phyloP scores from a whole-genome alignment of 1,140 invertebrate species.

The Ladona fulva region DNA sequence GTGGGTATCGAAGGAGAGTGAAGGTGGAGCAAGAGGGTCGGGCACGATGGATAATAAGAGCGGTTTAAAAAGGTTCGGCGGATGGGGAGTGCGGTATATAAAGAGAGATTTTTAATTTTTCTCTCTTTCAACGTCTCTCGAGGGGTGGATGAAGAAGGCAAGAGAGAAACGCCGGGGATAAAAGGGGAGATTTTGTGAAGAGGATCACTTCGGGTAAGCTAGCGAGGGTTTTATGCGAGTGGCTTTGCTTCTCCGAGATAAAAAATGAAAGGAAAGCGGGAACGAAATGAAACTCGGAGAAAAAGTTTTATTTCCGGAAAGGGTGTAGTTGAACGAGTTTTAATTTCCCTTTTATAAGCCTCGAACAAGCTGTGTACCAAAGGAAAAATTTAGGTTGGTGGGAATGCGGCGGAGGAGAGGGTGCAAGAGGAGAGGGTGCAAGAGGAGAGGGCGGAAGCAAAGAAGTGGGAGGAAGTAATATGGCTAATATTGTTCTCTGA shows the following conservation, averaged over 20 bases:
- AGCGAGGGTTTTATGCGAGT: neutral
- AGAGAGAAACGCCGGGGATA: too few species aligned
- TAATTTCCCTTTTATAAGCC: conserved; percentile 10
- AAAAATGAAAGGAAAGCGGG: neutral
- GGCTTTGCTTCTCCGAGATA: neutral
- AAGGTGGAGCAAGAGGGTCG: too few species aligned
- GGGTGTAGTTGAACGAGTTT: conserved; percentile 4
- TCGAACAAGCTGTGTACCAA: neutral
- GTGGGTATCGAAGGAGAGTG: too few species aligned
- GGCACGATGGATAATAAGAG: too few species aligned
- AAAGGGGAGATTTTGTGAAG: neutral
- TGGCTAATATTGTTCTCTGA: neutral
- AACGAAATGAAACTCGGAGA: conserved; percentile 1
- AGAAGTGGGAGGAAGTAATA: neutral
- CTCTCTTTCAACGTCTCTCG: too few species aligned
- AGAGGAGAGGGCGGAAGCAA: neutral
- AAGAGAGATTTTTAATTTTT: too few species aligned
- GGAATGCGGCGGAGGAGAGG: neutral
- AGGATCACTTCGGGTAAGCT: neutral
- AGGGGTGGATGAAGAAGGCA: too few species aligned
- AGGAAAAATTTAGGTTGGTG: neutral
- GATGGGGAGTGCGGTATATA: too few species aligned
- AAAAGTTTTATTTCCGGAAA: neutral
- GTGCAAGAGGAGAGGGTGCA: neutral
- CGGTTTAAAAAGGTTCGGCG: too few species aligned